Evolutionary conservation across 2,113 vertebrate species (phyloP).

Genomic region (Myrmecobius fasciatus): DNA sequence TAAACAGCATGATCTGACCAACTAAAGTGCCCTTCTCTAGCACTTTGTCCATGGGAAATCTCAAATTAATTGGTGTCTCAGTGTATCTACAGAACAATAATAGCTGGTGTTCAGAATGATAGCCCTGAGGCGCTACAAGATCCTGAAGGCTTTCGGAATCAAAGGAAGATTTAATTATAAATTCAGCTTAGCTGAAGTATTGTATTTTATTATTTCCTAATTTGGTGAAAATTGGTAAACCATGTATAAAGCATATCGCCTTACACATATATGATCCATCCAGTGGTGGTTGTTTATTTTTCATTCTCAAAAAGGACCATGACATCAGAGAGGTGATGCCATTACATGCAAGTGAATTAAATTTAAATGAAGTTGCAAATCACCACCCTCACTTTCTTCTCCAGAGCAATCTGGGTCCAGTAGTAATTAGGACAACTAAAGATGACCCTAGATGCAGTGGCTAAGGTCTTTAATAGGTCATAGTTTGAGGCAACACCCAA

Average conservation of each 20-base stretch:
- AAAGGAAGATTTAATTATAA: background rate
- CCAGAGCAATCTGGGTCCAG: too few species aligned
- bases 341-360: too few species aligned
- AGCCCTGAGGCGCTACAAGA: background rate
- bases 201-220: background rate
- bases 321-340: too few species aligned
- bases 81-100: background rate
- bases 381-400: too few species aligned
- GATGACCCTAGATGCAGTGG: too few species aligned
- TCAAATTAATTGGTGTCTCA: background rate
- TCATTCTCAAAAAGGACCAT: too few species aligned
- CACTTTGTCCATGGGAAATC: background rate
- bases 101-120: background rate
- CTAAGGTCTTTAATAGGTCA: too few species aligned
- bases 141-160: background rate
- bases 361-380: too few species aligned
- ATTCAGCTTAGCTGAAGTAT: background rate
- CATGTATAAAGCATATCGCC: background rate
- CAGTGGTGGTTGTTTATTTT: too few species aligned
- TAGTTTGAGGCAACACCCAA: too few species aligned
- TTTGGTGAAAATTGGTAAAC: background rate
- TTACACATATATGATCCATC: background rate
- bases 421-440: too few species aligned
- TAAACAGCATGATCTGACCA: too few species aligned
- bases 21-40: fast-evolving